phyloP scores from a whole-genome alignment of 2,888 invertebrate genomes.

The Drosophila limbata region DNA sequence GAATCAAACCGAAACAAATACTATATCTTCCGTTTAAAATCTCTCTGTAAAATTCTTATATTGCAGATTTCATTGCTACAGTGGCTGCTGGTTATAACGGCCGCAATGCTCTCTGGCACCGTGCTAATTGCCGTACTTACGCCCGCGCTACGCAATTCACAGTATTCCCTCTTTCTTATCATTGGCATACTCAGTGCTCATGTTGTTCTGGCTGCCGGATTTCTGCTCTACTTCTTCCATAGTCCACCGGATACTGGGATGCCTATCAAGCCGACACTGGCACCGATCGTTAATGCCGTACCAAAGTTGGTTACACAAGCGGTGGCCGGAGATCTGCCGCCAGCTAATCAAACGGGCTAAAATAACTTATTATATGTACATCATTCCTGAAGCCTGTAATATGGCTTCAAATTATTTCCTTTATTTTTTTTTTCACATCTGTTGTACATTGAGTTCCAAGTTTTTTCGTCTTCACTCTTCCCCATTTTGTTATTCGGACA shows the following conservation, averaged over 20 bases:
- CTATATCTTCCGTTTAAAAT: no score
- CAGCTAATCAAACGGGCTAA: slow-evolving; percentile 56
- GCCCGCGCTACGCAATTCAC: slow-evolving; percentile 90
- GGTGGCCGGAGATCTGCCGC: slow-evolving; percentile 25
- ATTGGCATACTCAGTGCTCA: slow-evolving; percentile 91
- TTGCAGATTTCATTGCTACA: slow-evolving; percentile 89
- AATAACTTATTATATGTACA: neutral
- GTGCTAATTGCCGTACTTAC: slow-evolving; percentile 93
- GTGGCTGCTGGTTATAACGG: slow-evolving; percentile 94
- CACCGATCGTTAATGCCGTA: slow-evolving; percentile 1
- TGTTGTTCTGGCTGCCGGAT: slow-evolving; percentile 93
- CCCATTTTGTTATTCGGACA: slow-evolving; percentile 8
- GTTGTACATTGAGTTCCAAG: slow-evolving; percentile 41
- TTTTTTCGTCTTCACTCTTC: neutral
- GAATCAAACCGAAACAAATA: no score
- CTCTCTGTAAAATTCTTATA: no score
- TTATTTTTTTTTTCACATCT: slow-evolving; percentile 9
- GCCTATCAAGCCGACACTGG: neutral
- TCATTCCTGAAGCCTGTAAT: neutral
- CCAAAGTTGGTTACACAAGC: slow-evolving; percentile 27
- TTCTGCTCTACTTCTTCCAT: slow-evolving; percentile 93
- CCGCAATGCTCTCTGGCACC: slow-evolving; percentile 93
- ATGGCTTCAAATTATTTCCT: slow-evolving; percentile 4
- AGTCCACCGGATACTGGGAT: slow-evolving; percentile 66
- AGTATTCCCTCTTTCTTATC: slow-evolving; percentile 88